phyloP scores from a whole-genome alignment of 2,888 invertebrate genomes.

The Nomada goodeniana region DNA sequence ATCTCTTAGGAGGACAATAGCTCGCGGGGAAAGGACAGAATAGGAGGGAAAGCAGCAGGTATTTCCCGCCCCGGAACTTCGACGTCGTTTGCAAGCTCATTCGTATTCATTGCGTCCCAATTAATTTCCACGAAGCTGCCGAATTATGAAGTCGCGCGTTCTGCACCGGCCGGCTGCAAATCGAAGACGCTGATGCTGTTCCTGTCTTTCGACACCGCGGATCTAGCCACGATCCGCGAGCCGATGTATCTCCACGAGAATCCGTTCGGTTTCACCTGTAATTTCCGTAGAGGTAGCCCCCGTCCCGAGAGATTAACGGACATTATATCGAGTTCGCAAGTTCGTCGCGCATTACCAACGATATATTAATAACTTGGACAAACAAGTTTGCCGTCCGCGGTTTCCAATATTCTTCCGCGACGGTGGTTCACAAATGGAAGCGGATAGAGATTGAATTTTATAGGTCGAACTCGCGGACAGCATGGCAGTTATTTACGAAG shows the following conservation, averaged over 20 bases:
- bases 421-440: background rate
- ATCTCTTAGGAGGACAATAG: conserved; percentile 76
- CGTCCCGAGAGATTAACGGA: too few relatives aligned
- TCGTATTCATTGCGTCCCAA: conserved; percentile 82
- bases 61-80: conserved; percentile 57
- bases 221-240: too few relatives aligned
- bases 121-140: conserved; percentile 79
- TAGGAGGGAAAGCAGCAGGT: conserved; percentile 5
- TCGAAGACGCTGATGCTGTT: conserved; percentile 24
- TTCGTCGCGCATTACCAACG: too few relatives aligned
- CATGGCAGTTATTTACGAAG: conserved; percentile 1
- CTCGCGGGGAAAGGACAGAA: conserved; percentile 39
- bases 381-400: too few relatives aligned
- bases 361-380: too few relatives aligned
- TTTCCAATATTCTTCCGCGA: background rate
- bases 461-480: background rate
- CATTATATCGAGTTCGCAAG: too few relatives aligned
- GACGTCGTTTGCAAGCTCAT: conserved; percentile 74
- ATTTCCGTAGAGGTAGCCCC: too few relatives aligned
- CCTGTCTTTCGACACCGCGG: too few relatives aligned
- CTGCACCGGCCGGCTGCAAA: conserved; percentile 50
- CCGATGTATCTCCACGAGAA: too few relatives aligned
- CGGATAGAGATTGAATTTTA: conserved; percentile 9
- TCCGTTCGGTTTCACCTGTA: too few relatives aligned
- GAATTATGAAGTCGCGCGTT: conserved; percentile 81